A percentile compares a stretch with the other conserved stretches of the same genome.
Evolutionary conservation across 2,888 invertebrate species (phyloP).

Genomic region (Megamerina dolium): DNA sequence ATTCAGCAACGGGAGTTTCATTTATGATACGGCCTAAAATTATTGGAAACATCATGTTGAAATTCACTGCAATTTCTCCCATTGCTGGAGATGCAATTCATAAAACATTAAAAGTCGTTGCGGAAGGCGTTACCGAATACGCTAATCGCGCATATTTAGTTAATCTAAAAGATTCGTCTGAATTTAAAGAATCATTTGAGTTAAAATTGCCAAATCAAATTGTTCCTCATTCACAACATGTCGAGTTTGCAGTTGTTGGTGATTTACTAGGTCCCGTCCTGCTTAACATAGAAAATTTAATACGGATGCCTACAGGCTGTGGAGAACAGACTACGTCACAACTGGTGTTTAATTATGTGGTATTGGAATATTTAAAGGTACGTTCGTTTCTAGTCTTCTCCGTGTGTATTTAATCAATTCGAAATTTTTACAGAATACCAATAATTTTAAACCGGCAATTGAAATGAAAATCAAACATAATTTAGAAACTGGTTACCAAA

Average conservation of each 20-base stretch:
- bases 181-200: conserved; percentile 59
- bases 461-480: conserved; percentile 53
- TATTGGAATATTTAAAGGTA: conserved; percentile 76
- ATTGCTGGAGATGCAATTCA: conserved; percentile 74
- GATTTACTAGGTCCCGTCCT: conserved; percentile 58
- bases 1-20: conserved; percentile 68
- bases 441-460: conserved; percentile 62
- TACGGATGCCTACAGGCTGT: conserved; percentile 63
- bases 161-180: conserved; percentile 57
- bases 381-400: no score
- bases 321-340: conserved; percentile 70
- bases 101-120: conserved; percentile 66
- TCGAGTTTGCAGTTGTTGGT: conserved; percentile 55
- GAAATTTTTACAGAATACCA: conserved; percentile 33
- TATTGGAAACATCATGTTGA: conserved; percentile 66
- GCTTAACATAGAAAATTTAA: conserved; percentile 58
- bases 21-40: conserved; percentile 74
- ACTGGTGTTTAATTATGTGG: conserved; percentile 63
- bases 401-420: no score
- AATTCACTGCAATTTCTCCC: conserved; percentile 68
- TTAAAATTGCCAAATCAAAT: conserved; percentile 69
- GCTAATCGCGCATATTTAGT: conserved; percentile 67
- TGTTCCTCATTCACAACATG: conserved; percentile 58
- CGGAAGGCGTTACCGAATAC: conserved; percentile 73
- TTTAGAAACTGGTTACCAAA: conserved; percentile 84